Conservation (phyloP, 2,888 invertebrate species). For the Trissolcus brochymenae region DNA sequence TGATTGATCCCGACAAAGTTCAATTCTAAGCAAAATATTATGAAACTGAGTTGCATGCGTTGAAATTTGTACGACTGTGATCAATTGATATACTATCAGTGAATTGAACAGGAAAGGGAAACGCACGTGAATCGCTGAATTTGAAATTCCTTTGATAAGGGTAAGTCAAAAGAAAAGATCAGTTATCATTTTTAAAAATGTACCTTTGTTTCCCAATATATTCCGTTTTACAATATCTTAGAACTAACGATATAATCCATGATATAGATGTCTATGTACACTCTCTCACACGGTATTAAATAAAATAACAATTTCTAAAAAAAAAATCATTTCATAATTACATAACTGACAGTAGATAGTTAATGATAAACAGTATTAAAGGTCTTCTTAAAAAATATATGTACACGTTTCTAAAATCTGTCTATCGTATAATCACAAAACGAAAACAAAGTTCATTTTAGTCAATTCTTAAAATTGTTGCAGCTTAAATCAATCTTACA, state of each 20-base stretch:
- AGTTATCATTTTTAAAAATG: conserved; percentile 10
- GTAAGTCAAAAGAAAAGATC: neutral
- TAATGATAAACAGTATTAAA: neutral
- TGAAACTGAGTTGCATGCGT: too few species aligned
- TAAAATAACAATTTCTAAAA: conserved; percentile 1
- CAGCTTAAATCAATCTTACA: conserved; percentile 1
- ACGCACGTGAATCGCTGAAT: neutral
- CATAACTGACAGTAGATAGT: too few species aligned
- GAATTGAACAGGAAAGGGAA: too few species aligned
- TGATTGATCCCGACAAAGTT: too few species aligned
- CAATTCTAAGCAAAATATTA: too few species aligned
- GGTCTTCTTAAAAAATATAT: conserved; percentile 18
- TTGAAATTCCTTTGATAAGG: neutral
- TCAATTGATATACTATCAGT: too few species aligned
- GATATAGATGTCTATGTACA: conserved; percentile 36
- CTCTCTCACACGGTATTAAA: conserved; percentile 34
- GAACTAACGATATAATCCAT: conserved; percentile 10
- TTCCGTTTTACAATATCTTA: conserved; percentile 15
- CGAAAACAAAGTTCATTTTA: conserved; percentile 35
- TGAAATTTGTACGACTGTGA: too few species aligned
- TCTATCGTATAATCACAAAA: conserved; percentile 21
- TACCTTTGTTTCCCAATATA: conserved; percentile 30
- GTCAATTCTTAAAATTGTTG: conserved; percentile 15
- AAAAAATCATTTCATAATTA: neutral
- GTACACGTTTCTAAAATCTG: conserved; percentile 22